These are phyloP conservation scores for Siderastrea radians DNA, from an alignment of 92 coral and sea anemone genomes.

Conservation along the genomic window DNA sequence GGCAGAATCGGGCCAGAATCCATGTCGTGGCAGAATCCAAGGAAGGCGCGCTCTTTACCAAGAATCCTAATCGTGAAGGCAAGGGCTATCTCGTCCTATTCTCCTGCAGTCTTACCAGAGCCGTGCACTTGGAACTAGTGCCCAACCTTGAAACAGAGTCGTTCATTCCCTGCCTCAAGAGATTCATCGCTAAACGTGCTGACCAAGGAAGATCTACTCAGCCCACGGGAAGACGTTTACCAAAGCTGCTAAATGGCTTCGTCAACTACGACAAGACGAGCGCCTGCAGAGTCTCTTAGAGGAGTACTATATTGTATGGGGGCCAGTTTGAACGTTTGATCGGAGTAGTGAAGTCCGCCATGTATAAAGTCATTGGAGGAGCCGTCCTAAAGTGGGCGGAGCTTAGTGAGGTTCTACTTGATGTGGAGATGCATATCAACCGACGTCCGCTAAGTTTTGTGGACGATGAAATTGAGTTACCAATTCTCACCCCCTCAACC, in stretches of 20 bases:
- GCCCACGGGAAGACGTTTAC: constrained; percentile 16
- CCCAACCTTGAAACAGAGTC: constrained; percentile 23
- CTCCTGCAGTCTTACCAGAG: constrained; percentile 36
- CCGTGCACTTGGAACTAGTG: not conserved
- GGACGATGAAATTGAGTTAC: constrained; percentile 23
- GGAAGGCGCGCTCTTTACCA: too few species aligned
- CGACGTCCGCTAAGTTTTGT: constrained; percentile 12
- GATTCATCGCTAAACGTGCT: constrained; percentile 22
- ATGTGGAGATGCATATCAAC: constrained; percentile 25
- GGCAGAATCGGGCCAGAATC: too few species aligned
- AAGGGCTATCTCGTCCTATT: constrained; percentile 27
- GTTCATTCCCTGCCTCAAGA: constrained; percentile 22
- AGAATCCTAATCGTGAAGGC: not conserved
- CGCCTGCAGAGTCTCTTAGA: constrained; percentile 3
- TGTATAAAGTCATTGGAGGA: constrained; percentile 23
- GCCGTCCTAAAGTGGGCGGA: constrained; percentile 16
- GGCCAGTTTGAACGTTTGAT: constrained; percentile 14
- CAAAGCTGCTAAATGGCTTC: not conserved
- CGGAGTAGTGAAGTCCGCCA: constrained; percentile 19
- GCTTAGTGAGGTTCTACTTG: constrained; percentile 26
- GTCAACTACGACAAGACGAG: constrained; percentile 6
- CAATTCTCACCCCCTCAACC: constrained; percentile 11
- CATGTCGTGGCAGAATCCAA: too few species aligned
- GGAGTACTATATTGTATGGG: constrained; percentile 12
- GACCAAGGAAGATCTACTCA: too few species aligned